Conservation (phyloP, 2,113 vertebrate genomes). For the Mesocricetus auratus region DNA sequence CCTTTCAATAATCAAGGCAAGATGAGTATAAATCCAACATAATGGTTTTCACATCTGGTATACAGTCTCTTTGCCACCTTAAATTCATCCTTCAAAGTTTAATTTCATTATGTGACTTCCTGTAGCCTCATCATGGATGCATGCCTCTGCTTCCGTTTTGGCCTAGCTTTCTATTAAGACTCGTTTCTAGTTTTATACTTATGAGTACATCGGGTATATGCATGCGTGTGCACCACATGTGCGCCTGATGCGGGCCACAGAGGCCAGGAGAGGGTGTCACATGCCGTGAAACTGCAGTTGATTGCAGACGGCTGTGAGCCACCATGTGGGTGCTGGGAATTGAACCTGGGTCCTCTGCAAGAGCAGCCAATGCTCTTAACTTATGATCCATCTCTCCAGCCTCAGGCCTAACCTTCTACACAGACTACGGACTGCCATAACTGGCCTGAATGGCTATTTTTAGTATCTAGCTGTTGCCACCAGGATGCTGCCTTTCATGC, state of each 20-base stretch:
- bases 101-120: background rate
- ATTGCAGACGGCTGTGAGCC: background rate
- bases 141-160: background rate
- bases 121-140: background rate
- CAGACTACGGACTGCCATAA: background rate
- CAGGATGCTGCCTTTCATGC: background rate
- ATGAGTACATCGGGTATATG: background rate
- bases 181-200: background rate
- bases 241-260: background rate
- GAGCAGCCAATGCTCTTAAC: background rate
- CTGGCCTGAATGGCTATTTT: background rate
- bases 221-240: background rate
- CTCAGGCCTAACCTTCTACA: background rate
- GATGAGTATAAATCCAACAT: background rate
- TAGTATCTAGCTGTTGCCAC: background rate
- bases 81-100: background rate
- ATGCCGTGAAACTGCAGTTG: background rate
- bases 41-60: background rate
- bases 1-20: background rate
- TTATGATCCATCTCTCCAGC: background rate
- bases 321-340: background rate
- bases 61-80: background rate
- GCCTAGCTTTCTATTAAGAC: background rate
- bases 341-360: background rate
- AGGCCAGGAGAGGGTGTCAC: background rate